Percentiles rank a stretch among this genome's conserved stretches.
Evolutionary conservation across 2,888 invertebrate genomes (phyloP).

Genomic region (Aelia acuminata): DNA sequence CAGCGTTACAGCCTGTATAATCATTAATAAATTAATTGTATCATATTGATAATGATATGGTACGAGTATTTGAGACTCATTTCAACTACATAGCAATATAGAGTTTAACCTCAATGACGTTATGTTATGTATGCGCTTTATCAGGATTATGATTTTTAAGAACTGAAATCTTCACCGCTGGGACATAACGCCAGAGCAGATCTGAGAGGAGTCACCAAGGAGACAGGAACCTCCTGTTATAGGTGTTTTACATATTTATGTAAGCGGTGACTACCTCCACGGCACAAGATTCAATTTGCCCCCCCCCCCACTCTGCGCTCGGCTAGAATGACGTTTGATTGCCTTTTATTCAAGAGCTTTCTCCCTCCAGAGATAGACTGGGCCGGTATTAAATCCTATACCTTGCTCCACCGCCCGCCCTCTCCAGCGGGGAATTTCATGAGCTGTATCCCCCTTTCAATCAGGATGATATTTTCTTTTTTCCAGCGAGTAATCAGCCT

Average conservation of each 20-base stretch:
- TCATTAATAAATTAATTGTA: no score
- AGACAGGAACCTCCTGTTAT: slow-evolving; percentile 50
- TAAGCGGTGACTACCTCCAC: slow-evolving; percentile 49
- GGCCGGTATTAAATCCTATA: slow-evolving; percentile 50
- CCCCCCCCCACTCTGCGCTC: background rate
- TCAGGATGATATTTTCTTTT: slow-evolving; percentile 31
- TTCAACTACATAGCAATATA: no score
- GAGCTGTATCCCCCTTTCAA: slow-evolving; percentile 35
- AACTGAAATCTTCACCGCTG: background rate
- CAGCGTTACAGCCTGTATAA: no score
- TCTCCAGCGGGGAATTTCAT: slow-evolving; percentile 2
- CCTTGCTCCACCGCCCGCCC: background rate
- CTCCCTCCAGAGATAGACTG: background rate
- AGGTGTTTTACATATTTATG: slow-evolving; percentile 60
- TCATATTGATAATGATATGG: no score
- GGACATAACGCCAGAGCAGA: background rate
- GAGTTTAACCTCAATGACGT: no score
- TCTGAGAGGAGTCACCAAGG: slow-evolving; percentile 36
- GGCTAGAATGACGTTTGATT: slow-evolving; percentile 58
- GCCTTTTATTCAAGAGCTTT: slow-evolving; percentile 56
- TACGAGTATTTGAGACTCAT: no score
- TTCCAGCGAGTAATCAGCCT: slow-evolving; percentile 41
- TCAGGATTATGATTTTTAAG: background rate
- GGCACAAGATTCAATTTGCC: slow-evolving; percentile 49
- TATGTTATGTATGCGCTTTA: no score